These are phyloP conservation scores for Urophycis tenuis DNA, from an alignment of 2,797 vertebrate species.

Conservation along the genomic window DNA sequence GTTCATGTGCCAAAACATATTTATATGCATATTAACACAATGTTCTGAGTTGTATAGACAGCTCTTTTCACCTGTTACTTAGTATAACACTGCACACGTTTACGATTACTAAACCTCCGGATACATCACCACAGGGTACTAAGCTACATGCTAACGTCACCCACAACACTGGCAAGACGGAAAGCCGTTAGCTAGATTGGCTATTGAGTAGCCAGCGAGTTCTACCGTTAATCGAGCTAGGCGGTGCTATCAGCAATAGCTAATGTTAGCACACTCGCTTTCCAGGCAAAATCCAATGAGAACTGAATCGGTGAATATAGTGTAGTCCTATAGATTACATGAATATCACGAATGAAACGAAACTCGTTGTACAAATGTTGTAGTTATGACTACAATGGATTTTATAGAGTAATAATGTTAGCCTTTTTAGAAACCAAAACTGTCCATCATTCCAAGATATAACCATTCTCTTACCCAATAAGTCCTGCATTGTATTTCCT, in stretches of 20 bases:
- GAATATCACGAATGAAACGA: not conserved
- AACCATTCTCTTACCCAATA: conserved; percentile 78
- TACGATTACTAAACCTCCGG: not conserved
- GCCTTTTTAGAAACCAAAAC: not conserved
- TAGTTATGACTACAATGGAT: not conserved
- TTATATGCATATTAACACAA: not conserved
- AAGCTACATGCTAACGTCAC: conserved; percentile 1
- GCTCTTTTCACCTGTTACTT: not conserved
- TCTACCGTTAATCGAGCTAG: too few relatives aligned
- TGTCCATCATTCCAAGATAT: not conserved
- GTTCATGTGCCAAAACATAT: not conserved
- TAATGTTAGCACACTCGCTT: conserved; percentile 18
- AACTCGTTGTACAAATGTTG: not conserved
- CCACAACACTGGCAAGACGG: not conserved
- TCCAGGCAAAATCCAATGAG: not conserved
- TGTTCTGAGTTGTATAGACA: not conserved
- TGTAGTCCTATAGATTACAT: too few relatives aligned
- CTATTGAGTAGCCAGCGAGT: not conserved
- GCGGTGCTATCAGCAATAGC: not conserved
- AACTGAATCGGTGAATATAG: too few relatives aligned
- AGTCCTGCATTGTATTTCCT: conserved; percentile 86
- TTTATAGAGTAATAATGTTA: not conserved
- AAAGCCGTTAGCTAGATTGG: not conserved
- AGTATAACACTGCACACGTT: not conserved
- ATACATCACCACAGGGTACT: not conserved